These are phyloP conservation scores for Tetramorium bicarinatum DNA, from an alignment of 2,888 invertebrate species.

Conservation along the genomic window DNA sequence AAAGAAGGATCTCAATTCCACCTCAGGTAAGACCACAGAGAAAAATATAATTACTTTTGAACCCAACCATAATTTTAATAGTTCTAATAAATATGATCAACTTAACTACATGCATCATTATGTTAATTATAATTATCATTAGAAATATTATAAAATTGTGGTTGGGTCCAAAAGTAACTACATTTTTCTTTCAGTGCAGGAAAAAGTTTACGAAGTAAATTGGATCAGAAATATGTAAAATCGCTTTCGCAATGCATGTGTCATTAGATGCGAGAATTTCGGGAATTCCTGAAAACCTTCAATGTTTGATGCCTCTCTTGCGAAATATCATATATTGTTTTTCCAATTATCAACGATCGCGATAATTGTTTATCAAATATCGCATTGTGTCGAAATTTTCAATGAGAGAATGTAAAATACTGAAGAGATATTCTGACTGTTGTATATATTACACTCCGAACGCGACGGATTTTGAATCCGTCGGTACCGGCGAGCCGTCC, in stretches of 20 bases:
- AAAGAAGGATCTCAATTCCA: slow-evolving; percentile 70
- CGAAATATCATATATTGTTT: not conserved
- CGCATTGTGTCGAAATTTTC: not conserved
- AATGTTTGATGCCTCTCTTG: not conserved
- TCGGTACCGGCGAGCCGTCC: not conserved
- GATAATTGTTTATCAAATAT: not conserved
- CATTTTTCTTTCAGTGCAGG: too few species aligned
- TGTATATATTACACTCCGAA: not conserved
- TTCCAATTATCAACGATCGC: not conserved
- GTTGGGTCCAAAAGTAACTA: too few species aligned
- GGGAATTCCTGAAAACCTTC: not conserved
- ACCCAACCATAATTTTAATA: too few species aligned
- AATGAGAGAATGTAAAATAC: not conserved
- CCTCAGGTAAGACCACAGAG: slow-evolving; percentile 73
- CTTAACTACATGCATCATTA: too few species aligned
- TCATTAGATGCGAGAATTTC: not conserved
- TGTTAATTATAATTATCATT: too few species aligned
- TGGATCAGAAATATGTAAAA: not conserved
- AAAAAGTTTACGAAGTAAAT: not conserved
- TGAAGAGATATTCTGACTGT: not conserved
- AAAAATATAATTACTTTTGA: too few species aligned
- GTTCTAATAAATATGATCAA: too few species aligned
- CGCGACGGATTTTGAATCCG: not conserved
- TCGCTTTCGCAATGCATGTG: not conserved
- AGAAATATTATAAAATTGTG: too few species aligned